Conservation (phyloP, 2,888 invertebrate species). For the Pollenia angustigena region DNA sequence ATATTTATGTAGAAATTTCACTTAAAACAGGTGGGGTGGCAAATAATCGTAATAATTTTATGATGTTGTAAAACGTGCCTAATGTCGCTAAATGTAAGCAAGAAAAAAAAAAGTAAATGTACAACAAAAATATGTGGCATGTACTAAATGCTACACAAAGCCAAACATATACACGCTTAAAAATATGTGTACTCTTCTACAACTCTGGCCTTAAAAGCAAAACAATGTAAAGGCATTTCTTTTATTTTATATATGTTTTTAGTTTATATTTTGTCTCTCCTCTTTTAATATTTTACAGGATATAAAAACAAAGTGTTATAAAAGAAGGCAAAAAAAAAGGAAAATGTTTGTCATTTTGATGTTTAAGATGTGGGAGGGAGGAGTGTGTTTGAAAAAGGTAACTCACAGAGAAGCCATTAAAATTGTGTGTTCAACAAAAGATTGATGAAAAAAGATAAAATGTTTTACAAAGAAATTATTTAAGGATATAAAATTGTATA, state of each 20-base stretch:
- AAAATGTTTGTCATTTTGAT: conserved; percentile 41
- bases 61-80: conserved; percentile 74
- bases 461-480: conserved; percentile 43
- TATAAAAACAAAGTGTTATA: conserved; percentile 57
- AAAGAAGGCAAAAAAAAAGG: conserved; percentile 9
- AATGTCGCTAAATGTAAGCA: conserved; percentile 68
- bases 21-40: conserved; percentile 54
- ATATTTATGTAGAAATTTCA: conserved; percentile 18
- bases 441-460: conserved; percentile 59
- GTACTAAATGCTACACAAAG: conserved; percentile 18
- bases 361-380: neutral
- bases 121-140: conserved; percentile 29
- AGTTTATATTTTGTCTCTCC: conserved; percentile 12
- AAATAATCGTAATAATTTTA: conserved; percentile 74
- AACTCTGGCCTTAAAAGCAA: conserved; percentile 66
- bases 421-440: conserved; percentile 60
- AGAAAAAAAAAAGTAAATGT: neutral
- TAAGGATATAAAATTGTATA: conserved; percentile 42
- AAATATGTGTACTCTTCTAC: conserved; percentile 46
- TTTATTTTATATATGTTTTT: conserved; percentile 38
- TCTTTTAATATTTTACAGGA: conserved; percentile 49
- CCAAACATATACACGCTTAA: conserved; percentile 56
- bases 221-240: conserved; percentile 71
- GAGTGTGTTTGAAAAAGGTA: conserved; percentile 23
- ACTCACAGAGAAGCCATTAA: conserved; percentile 40